Evolutionary conservation across 2,888 invertebrate genomes (phyloP).

Genomic region (Lycia hirtaria): DNA sequence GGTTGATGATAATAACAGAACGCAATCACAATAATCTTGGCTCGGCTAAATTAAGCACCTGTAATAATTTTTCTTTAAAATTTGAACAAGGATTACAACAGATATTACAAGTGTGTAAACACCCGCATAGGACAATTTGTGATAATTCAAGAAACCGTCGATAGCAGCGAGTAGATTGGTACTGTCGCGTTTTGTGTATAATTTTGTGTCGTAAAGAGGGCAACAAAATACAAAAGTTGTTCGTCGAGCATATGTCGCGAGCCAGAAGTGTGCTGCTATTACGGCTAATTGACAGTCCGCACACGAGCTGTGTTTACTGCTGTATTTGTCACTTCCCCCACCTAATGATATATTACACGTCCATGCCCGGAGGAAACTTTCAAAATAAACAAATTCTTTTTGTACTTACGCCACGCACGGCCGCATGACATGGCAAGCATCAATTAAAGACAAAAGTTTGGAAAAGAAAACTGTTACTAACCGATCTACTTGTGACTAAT

Average conservation of each 20-base stretch:
- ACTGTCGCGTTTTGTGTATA: slow-evolving; percentile 49
- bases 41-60: too few species aligned
- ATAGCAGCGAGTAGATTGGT: slow-evolving; percentile 17
- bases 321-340: slow-evolving; percentile 78
- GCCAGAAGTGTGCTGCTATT: slow-evolving; percentile 67
- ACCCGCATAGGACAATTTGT: neutral
- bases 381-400: slow-evolving; percentile 62
- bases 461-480: slow-evolving; percentile 26
- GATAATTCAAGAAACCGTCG: slow-evolving; percentile 22
- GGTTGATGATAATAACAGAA: too few species aligned
- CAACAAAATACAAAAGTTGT: slow-evolving; percentile 71
- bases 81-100: too few species aligned
- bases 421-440: slow-evolving; percentile 38
- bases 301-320: slow-evolving; percentile 69
- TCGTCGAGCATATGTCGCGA: slow-evolving; percentile 75
- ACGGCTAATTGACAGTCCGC: slow-evolving; percentile 76
- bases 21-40: too few species aligned
- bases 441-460: slow-evolving; percentile 32
- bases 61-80: too few species aligned
- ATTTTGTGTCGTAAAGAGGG: slow-evolving; percentile 74
- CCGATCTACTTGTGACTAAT: slow-evolving; percentile 18
- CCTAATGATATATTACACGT: slow-evolving; percentile 70
- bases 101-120: too few species aligned
- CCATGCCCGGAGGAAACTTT: slow-evolving; percentile 53
- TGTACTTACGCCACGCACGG: slow-evolving; percentile 40